Conservation (phyloP, 2,113 vertebrate species). For the Hyaena hyaena region DNA sequence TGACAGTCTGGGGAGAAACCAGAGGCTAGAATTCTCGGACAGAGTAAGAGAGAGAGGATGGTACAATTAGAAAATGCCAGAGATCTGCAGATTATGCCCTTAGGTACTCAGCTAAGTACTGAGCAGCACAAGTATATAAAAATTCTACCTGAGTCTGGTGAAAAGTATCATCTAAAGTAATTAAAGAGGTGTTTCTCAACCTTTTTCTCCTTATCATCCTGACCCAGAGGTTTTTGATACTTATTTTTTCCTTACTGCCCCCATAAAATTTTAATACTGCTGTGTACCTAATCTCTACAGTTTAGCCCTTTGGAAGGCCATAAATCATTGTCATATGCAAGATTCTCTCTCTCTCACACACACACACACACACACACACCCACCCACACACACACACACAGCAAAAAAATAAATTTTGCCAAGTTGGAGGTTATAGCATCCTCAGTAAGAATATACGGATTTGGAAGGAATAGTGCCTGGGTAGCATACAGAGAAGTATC, state of each 20-base stretch:
- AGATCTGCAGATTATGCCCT: neutral
- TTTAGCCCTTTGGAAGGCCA: neutral
- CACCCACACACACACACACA: neutral
- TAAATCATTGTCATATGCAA: neutral
- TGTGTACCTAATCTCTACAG: neutral
- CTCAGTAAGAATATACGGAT: neutral
- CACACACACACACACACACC: neutral
- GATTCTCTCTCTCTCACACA: too few relatives aligned
- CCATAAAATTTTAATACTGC: neutral
- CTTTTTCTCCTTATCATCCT: neutral
- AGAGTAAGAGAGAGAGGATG: neutral
- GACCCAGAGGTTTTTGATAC: neutral
- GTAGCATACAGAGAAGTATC: neutral
- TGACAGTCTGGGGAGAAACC: neutral
- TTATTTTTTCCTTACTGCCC: neutral
- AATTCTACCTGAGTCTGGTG: neutral
- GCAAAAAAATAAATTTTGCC: neutral
- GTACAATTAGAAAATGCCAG: neutral
- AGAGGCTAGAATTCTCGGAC: neutral
- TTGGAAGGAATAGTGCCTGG: neutral
- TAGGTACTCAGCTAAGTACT: neutral
- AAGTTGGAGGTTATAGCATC: neutral
- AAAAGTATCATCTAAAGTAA: conserved; percentile 1
- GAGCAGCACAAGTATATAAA: neutral
- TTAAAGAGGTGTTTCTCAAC: neutral